phyloP scores from a whole-genome alignment of 2,113 vertebrate genomes.

The Catagonus wagneri region DNA sequence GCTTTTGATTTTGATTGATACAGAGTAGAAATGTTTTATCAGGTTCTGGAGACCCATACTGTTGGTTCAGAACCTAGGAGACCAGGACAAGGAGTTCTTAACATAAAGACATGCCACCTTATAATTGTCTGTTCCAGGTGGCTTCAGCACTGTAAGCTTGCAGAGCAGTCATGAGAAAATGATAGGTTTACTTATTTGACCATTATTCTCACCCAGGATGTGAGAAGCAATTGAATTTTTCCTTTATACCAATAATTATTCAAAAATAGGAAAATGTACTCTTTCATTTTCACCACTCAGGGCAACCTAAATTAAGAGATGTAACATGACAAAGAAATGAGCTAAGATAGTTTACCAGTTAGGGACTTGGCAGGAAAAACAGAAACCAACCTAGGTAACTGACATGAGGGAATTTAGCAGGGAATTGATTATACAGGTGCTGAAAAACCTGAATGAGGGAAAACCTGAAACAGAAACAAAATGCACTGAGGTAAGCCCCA shows the following conservation, averaged over 20 bases:
- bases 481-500: not conserved
- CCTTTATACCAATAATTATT: not conserved
- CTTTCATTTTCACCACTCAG: not conserved
- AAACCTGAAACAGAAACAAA: not conserved
- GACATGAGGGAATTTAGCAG: not conserved
- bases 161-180: not conserved
- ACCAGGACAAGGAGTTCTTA: not conserved
- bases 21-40: not conserved
- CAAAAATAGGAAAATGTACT: not conserved
- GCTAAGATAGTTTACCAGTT: not conserved
- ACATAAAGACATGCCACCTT: not conserved
- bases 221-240: not conserved
- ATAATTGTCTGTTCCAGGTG: accelerated
- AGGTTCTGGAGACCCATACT: not conserved
- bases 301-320: not conserved
- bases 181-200: not conserved
- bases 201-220: not conserved
- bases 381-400: not conserved
- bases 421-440: not conserved
- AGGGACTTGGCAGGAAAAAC: not conserved
- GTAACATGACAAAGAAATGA: not conserved
- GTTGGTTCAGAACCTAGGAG: not conserved
- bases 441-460: not conserved
- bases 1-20: not conserved
- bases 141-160: not conserved